Base-by-base conservation (phyloP, 1,140 invertebrate species). In the Nymphalis io region DNA sequence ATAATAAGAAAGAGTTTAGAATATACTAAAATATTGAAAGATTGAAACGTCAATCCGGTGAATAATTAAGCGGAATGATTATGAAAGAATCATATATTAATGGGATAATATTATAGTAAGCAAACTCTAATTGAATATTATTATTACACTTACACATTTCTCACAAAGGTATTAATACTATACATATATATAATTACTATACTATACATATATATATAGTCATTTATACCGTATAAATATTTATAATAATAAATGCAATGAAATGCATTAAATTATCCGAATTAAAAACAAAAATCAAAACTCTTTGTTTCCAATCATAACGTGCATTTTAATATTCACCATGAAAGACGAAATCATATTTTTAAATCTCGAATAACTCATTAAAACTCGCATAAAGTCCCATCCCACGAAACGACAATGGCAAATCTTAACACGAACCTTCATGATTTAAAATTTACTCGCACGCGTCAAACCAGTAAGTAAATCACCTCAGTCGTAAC, bases 401-500 rank as follows among this genome's bases (percentile, higher is more conserved):
- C 62, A 67, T 76, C 75, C 69, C 60, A 53, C 68, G 68, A 74
- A 81, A 86, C 75, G 80, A 85, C 85, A 88, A 88, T 84, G 78
- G 48, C 76, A 78, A 72, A 81, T 78, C 72, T 82, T 76, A 76
- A 73, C 66, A 33, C 60, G 51, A 53, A 73, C 48, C 77, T 64
- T 75, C 63, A 61, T 79, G 83, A 88, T 90, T 88, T 86, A 89
- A 84, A 78, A 62, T 73, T 73, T 79, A 83, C 76, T 81, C 79
- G 65, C 67, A 78, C 76, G 75, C 85, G 87, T 89, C 87, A 89
- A 85, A 84, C 84, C 84, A 80, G 81, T 85, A 84, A 82, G 87
- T 91, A 91, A 91, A 91, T 91, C 86, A 91, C 78, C 46, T 55
- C 48, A 81, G 71, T 89, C 86, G 86, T 89, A 80, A 89, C 82